phyloP scores from a whole-genome alignment of 2,113 vertebrate species.

The Montifringilla adamsi region DNA sequence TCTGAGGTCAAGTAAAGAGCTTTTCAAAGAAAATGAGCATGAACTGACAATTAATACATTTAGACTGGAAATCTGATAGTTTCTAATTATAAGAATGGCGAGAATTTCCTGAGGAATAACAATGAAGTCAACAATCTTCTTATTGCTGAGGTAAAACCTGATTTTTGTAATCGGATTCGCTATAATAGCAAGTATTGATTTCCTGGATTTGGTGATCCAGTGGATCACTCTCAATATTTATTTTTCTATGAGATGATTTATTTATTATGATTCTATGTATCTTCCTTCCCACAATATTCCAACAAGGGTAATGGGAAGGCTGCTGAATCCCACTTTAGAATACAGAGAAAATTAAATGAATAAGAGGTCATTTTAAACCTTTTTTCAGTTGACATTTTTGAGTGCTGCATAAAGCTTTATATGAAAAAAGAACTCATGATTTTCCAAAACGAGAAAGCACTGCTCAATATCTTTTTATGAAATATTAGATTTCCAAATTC shows the following conservation, averaged over 20 bases:
- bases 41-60: conserved; percentile 29
- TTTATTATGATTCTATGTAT: background rate
- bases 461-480: background rate
- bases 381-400: background rate
- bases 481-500: background rate
- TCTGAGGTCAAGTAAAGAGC: conserved; percentile 1
- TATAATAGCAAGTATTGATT: background rate
- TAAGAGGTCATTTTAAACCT: background rate
- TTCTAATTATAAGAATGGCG: background rate
- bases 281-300: background rate
- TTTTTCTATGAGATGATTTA: background rate
- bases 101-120: background rate
- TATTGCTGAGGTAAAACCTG: background rate
- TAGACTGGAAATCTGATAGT: background rate
- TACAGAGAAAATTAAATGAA: background rate
- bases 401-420: background rate
- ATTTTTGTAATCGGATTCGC: background rate
- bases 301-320: background rate
- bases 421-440: background rate
- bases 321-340: background rate
- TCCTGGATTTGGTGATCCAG: background rate
- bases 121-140: background rate
- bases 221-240: background rate
- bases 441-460: background rate
- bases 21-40: conserved; percentile 30